phyloP scores from a whole-genome alignment of 2,797 vertebrate genomes.

The Myotis daubentonii region DNA sequence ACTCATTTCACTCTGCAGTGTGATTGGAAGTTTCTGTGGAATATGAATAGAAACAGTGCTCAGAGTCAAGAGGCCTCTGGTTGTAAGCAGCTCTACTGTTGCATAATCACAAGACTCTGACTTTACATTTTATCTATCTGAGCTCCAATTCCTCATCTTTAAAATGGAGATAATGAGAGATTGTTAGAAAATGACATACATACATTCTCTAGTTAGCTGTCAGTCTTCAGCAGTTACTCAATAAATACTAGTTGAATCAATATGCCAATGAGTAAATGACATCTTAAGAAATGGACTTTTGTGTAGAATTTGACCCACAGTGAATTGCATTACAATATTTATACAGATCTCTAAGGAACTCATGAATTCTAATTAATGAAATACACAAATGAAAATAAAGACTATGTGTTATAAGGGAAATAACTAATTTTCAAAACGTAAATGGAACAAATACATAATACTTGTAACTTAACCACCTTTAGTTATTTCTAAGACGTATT shows the following conservation, averaged over 20 bases:
- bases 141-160: neutral
- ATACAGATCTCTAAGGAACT: neutral
- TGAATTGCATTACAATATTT: constrained; percentile 14
- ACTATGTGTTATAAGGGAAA: neutral
- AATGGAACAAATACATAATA: neutral
- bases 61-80: neutral
- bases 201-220: neutral
- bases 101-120: neutral
- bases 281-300: neutral
- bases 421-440: constrained; percentile 24
- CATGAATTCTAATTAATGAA: neutral
- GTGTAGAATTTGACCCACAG: constrained; percentile 12
- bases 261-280: neutral
- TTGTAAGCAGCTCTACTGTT: neutral
- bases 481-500: neutral
- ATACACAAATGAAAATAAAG: neutral
- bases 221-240: neutral
- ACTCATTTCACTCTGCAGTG: neutral
- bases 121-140: neutral
- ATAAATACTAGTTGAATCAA: neutral
- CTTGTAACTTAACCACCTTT: neutral
- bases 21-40: neutral
- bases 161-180: neutral
- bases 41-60: neutral
- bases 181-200: neutral